Evolutionary conservation across 1,140 invertebrate species (phyloP).

Genomic region (Hyphantria cunea): DNA sequence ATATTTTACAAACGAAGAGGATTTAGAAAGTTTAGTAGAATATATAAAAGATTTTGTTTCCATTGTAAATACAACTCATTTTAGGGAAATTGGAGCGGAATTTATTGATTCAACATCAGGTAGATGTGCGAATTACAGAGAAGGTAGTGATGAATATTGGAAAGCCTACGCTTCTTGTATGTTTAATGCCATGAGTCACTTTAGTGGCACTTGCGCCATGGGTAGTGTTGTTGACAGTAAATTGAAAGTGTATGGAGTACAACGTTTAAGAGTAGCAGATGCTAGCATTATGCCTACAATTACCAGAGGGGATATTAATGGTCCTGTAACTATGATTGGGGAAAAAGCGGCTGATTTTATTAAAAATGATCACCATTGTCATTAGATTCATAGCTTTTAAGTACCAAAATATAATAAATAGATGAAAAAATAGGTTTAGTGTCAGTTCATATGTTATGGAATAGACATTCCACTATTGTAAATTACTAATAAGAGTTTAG

Average conservation of each 20-base stretch:
- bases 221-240: constrained; percentile 9
- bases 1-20: constrained; percentile 2
- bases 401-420: too few relatives aligned
- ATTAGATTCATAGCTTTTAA: background rate
- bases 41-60: background rate
- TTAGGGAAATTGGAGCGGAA: background rate
- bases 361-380: constrained; percentile 2
- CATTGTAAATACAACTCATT: background rate
- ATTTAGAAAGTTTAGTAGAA: constrained; percentile 1
- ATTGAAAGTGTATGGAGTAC: constrained; percentile 4
- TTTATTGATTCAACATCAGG: background rate
- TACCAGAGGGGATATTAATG: background rate
- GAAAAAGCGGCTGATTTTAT: constrained; percentile 12
- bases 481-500: too few relatives aligned
- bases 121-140: background rate
- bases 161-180: background rate
- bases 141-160: constrained; percentile 13
- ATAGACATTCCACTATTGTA: too few relatives aligned
- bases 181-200: constrained; percentile 1
- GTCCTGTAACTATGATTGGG: constrained; percentile 9
- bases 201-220: constrained; percentile 6
- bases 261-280: constrained; percentile 4
- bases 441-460: too few relatives aligned
- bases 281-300: constrained; percentile 11
- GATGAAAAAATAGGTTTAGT: too few relatives aligned